Percentiles rank a stretch among this genome's conserved stretches.
Conservation (phyloP, 2,797 vertebrate genomes). For the Mormyrus proboscirostris region DNA sequence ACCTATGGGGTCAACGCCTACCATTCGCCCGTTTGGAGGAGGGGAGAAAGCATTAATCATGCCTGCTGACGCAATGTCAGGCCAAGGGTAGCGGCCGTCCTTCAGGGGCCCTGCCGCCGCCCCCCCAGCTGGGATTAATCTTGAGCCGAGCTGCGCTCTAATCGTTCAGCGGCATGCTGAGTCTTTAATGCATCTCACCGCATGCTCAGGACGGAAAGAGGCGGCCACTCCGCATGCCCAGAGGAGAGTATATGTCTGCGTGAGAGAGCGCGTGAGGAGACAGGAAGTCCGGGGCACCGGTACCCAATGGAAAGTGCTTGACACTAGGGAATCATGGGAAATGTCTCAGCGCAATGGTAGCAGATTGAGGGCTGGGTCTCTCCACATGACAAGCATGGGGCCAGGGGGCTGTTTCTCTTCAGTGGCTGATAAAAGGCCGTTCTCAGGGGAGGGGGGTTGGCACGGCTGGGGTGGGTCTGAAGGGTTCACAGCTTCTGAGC, state of each 20-base stretch:
- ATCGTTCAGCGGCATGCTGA: conserved; percentile 45
- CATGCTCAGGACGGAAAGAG: conserved; percentile 34
- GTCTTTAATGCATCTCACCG: conserved; percentile 65
- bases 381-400: background rate
- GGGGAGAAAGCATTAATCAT: conserved; percentile 41
- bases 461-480: background rate
- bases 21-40: conserved; percentile 36
- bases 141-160: conserved; percentile 30
- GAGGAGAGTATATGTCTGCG: conserved; percentile 33
- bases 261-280: background rate
- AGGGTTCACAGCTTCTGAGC: background rate
- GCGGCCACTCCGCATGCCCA: conserved; percentile 53
- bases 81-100: conserved; percentile 52
- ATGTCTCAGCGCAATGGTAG: background rate
- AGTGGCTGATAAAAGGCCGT: background rate
- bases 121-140: conserved; percentile 5
- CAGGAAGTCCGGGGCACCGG: conserved; percentile 14
- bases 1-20: background rate
- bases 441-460: background rate
- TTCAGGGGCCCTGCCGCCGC: conserved; percentile 28
- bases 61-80: conserved; percentile 52
- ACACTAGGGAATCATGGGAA: conserved; percentile 25
- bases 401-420: background rate
- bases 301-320: background rate
- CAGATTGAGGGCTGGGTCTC: background rate